Evolutionary conservation across 2,797 vertebrate species (phyloP), one percentile per base, ranked within the genome.

Genomic region (Nannoperca australis): DNA sequence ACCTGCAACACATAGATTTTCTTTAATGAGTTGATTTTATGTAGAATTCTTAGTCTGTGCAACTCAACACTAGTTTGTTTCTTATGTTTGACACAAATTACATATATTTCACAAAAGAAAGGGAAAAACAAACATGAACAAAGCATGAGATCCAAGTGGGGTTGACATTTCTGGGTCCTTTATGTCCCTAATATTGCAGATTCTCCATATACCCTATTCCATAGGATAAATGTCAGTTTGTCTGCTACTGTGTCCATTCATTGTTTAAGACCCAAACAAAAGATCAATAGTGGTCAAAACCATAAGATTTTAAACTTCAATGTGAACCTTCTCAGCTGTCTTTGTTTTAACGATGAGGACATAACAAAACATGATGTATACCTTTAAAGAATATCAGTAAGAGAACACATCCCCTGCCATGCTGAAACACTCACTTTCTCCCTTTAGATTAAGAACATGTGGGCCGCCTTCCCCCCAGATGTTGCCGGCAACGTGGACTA

Each of bases 401-500:
- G 5, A 40, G 7, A 18, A 4, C 36, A 32, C 7, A 13, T 24
- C 6, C 5, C 7, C 24, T 34, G 20, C 3, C 50, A 7, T 54
- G 15, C 42, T 65, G 22, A 69, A 45, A 36, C 32, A 4, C 10
- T 49, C 3, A 0, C 18, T 20, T 9, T 18, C 42, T 50, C 32
- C 63, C 50, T 47, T 47, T 79, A 95, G 94, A 94, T 95, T 81
- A 96, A 94, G 95, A 97, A 97, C 91, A 96, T 97, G 96, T 97
- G 95, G 95, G 53, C 90, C 88, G 93, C 94, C 93, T 95, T 95
- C 93, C 94, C 94, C 90, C 94, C 94, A 87, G 94, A 95, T 89
- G 96, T 97, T 70, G 96, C 95, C 7, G 96, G 96, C 89, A 97
- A 97, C 67, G 96, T 97, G 8, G 96, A 97, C 93, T 97, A 97